These are phyloP conservation scores for Buphagus erythrorhynchus DNA, from an alignment of 2,797 vertebrate genomes.

Conservation along the genomic window DNA sequence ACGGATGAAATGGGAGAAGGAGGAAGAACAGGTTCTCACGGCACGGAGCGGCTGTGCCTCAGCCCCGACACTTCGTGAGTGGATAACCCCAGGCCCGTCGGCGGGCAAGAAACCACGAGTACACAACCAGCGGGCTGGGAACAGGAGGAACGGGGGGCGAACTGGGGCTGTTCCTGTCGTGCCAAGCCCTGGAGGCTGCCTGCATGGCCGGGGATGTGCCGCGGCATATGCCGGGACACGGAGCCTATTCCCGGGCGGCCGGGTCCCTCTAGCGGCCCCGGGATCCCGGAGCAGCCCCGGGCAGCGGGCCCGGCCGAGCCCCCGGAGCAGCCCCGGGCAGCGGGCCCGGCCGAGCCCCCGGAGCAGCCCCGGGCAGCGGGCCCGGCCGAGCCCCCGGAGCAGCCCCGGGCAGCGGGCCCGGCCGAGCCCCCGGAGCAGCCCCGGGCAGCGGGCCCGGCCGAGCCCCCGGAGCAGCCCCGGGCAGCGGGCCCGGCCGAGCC, in stretches of 20 bases:
- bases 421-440: too few species aligned
- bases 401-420: not conserved
- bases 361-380: not conserved
- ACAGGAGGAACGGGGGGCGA: too few species aligned
- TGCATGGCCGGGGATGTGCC: accelerated
- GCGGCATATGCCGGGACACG: too few species aligned
- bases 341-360: not conserved
- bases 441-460: too few species aligned
- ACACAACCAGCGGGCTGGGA: not conserved
- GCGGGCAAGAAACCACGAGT: accelerated
- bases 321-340: not conserved
- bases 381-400: not conserved
- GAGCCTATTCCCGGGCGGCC: not conserved
- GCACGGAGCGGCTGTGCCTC: not conserved
- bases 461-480: too few species aligned
- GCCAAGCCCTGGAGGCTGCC: not conserved
- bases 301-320: not conserved
- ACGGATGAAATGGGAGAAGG: not conserved
- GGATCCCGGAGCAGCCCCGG: not conserved
- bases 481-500: too few species aligned
- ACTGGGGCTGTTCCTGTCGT: accelerated
- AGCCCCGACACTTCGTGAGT: accelerated
- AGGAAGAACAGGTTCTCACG: not conserved
- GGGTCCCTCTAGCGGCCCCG: constrained; percentile 20
- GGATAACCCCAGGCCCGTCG: accelerated